Percentiles rank a stretch among this genome's conserved stretches.
These are phyloP conservation scores for Hippocampus comes DNA, from an alignment of 2,113 vertebrate genomes.

Conservation along the genomic window DNA sequence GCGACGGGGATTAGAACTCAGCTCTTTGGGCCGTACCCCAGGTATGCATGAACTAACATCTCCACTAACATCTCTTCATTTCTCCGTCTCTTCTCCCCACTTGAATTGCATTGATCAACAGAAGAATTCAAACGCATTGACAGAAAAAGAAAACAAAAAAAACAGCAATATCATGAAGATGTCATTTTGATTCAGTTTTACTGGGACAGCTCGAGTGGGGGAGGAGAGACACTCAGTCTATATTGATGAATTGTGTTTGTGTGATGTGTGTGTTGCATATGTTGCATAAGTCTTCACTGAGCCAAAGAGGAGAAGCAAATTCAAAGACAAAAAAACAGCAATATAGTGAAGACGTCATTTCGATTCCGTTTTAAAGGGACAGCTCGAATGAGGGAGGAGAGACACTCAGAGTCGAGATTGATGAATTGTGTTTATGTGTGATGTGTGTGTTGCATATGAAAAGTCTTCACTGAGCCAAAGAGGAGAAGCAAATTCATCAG, in stretches of 20 bases:
- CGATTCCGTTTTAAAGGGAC: too few species aligned
- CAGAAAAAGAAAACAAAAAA: too few species aligned
- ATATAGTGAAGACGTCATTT: too few species aligned
- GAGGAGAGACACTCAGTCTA: too few species aligned
- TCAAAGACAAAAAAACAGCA: not conserved
- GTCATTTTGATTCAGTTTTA: too few species aligned
- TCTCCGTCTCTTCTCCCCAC: not conserved
- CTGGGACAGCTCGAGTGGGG: too few species aligned
- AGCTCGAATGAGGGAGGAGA: too few species aligned
- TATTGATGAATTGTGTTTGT: too few species aligned
- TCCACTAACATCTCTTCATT: not conserved
- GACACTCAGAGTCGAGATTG: too few species aligned
- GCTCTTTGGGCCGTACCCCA: constrained; percentile 99
- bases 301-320: not conserved
- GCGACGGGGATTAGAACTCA: constrained; percentile 93
- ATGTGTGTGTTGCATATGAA: not conserved
- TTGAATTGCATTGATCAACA: not conserved
- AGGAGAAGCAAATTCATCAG: not conserved
- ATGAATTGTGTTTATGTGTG: too few species aligned
- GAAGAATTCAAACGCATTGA: not conserved
- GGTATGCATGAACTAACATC: constrained; percentile 74
- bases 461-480: not conserved
- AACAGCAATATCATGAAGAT: too few species aligned
- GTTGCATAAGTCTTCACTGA: not conserved
- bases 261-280: not conserved